Evolutionary conservation across 2,113 vertebrate species (phyloP).

Genomic region (Colaptes auratus): DNA sequence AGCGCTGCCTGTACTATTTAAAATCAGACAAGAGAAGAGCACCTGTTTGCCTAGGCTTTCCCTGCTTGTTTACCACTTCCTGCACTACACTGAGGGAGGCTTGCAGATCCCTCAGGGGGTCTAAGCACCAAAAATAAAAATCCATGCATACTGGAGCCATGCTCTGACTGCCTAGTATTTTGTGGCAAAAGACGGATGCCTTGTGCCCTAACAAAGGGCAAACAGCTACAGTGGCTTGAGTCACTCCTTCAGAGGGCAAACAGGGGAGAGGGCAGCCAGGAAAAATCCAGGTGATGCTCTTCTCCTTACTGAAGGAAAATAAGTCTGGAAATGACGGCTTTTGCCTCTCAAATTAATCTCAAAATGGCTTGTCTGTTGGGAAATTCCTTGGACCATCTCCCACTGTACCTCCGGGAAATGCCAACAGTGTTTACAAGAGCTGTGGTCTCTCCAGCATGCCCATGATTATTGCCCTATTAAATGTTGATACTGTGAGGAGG

Average conservation of each 20-base stretch:
- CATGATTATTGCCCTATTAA: not conserved
- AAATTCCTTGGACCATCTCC: not conserved
- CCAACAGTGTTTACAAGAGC: not conserved
- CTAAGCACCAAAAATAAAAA: slow-evolving; percentile 7
- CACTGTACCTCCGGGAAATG: not conserved
- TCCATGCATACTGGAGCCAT: not conserved
- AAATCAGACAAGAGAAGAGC: slow-evolving; percentile 13
- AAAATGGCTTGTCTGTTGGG: not conserved
- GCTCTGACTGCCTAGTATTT: not conserved
- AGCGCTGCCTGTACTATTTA: not conserved
- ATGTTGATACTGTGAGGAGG: not conserved
- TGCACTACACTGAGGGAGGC: not conserved
- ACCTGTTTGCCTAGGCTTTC: slow-evolving; percentile 36
- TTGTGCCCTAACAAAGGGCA: not conserved
- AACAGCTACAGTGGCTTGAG: not conserved
- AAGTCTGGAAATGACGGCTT: not conserved
- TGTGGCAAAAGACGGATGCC: not conserved
- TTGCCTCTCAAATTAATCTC: not conserved
- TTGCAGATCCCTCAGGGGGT: not conserved
- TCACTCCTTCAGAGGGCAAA: not conserved
- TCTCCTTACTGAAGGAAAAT: not conserved
- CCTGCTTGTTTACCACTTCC: not conserved
- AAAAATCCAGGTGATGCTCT: not conserved
- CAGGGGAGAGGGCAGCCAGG: fast-evolving
- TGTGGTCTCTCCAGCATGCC: not conserved